Percentiles rank a stretch among this genome's conserved stretches.
These are phyloP conservation scores for Julus scandinavius DNA, from an alignment of 2,888 invertebrate genomes.

Conservation along the genomic window DNA sequence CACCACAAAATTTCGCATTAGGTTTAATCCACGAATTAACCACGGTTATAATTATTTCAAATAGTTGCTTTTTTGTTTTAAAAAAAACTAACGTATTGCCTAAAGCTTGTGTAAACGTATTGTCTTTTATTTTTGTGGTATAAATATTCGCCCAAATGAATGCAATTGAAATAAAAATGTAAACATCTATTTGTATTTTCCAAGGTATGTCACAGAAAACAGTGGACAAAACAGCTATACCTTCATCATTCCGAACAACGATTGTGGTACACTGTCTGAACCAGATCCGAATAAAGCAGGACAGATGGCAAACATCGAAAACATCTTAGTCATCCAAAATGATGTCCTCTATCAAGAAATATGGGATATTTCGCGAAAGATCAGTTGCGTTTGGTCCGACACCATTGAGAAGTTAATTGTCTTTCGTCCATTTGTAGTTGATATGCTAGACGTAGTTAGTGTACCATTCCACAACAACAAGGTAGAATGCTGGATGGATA, in stretches of 20 bases:
- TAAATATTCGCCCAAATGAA: not conserved
- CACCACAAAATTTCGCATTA: no score
- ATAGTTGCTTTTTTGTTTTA: no score
- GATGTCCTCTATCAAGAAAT: constrained; percentile 64
- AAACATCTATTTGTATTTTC: not conserved
- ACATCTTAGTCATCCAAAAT: constrained; percentile 62
- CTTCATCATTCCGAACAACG: constrained; percentile 60
- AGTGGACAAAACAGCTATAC: constrained; percentile 58
- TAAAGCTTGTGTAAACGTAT: no score
- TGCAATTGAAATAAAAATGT: not conserved
- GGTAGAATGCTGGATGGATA: constrained; percentile 82
- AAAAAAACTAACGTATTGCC: no score
- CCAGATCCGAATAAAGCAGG: constrained; percentile 57
- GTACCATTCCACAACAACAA: constrained; percentile 71
- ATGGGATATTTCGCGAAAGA: constrained; percentile 75
- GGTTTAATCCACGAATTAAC: no score
- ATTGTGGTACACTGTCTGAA: constrained; percentile 61
- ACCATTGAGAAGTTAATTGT: constrained; percentile 62
- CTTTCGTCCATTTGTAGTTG: constrained; percentile 75
- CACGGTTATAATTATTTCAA: no score
- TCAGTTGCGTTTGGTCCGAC: constrained; percentile 68
- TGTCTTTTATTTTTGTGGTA: no score
- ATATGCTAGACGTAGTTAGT: constrained; percentile 76
- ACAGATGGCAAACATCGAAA: constrained; percentile 60
- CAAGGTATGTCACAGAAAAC: constrained; percentile 61